Base-by-base conservation (phyloP, 2,797 vertebrate species). In the Syngnathus rostellatus region DNA sequence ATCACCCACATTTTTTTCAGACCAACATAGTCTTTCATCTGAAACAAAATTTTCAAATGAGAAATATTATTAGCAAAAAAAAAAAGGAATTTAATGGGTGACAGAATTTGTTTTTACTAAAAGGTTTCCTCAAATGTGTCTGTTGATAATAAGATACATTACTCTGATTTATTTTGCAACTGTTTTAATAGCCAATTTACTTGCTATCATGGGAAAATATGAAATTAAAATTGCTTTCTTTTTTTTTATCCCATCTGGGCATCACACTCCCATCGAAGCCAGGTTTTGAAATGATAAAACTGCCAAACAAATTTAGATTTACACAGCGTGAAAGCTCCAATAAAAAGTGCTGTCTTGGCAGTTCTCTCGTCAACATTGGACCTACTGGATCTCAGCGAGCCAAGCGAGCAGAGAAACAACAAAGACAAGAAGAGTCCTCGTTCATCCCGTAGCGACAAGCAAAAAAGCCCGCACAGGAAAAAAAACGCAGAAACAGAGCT, bases 311-410 rank as follows among this genome's bases (percentile, higher is more conserved):
- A 59, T 59, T 17, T 19, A 41, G 59, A 61, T 41, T 61, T 48
- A n/a, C 17, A 8, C 19, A 67, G 16, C 1, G 7, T 14, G 37
- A 50, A 61, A 17, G 19, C 2, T 8, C 8, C 19, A 48, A 57
- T 37, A 37, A 53, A 64, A 21, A 0, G 11, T 66, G 4, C 61
- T 55, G 6, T 71, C 5, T 73, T 78, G 75, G 64, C 74, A 98
- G 97, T 98, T 81, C 86, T 99, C 81, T 97, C 97, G 79, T 88
- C 97, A 81, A 94, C 94, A 60, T 86, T 98, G 89, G 97, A 99
- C 88, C 94, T 99, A 80, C 90, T 99, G 77, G 97, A 99, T 86
- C 92, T 99, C 70, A 99, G 94, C 77, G 96, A 99, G 84, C 96
- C 96, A 8, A 89, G 92, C 19, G 93, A 91, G 72, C 93, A 92